Evolutionary conservation across 2,888 invertebrate species (phyloP), one percentile per base, ranked within the genome.

Genomic region (Caenorhabditis sp.): DNA sequence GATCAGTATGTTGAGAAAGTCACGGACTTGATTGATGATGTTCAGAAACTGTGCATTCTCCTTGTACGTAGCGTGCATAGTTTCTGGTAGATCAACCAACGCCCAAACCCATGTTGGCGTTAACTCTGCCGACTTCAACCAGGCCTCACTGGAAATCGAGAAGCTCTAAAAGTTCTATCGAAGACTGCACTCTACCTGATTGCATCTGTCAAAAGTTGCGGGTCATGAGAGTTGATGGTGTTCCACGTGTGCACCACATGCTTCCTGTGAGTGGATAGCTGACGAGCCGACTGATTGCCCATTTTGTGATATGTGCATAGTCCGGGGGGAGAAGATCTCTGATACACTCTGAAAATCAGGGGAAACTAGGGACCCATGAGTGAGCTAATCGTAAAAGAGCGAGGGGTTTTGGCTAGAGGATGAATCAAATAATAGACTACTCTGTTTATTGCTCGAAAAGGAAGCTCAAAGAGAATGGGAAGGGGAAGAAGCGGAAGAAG

Each of bases 21-120:
- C 87, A n/a, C 87, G 86, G 2, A 88, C 87, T 82, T 87, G 87
- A 49, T 81, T 82, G 47, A 88, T 86, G 44, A 88, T 85, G 56
- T 83, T 85, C 26, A 85, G 49, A 51, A 88, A 88, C 61, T 86
- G 84, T 59, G 81, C 80, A 66, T 88, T 86, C 54, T 88, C 85
- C 38, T 70, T 79, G 66, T 87, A 86, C 19, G 79, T 85, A 54
- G 86, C 69, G 22, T 87, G 87, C 81, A 84, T 86, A 1, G 88
- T 88, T 68, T 88, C 88, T 10, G 87, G 87, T 12, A 88, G 82
- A 68, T 87, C 88, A 1, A 88, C 85, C 10, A 88, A 58, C 5
- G 87, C 88, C 88, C 88, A 88, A 5, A 88, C 86, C 88, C 88
- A 88, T 10, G 88, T 88, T 2, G 88, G 88, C 6, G 88, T 88